Evolutionary conservation across 2,797 vertebrate species (phyloP).

Genomic region (Caiman crocodilus): DNA sequence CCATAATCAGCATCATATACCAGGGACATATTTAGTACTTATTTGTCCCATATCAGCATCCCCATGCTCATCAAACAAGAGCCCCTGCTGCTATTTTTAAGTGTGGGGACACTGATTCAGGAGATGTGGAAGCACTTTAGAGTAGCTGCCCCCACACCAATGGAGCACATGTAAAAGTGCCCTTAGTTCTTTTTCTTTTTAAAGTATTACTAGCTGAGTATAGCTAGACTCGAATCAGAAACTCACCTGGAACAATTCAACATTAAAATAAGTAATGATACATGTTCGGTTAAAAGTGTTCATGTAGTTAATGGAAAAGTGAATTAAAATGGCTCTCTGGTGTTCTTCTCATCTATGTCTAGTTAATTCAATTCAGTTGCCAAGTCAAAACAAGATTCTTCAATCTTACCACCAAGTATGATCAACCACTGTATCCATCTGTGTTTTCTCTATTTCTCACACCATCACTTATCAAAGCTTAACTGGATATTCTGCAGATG

Average conservation of each 20-base stretch:
- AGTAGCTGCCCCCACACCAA: too few relatives aligned
- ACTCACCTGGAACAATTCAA: neutral
- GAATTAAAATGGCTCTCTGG: neutral
- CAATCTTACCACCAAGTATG: neutral
- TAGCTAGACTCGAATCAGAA: neutral
- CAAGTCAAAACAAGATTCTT: neutral
- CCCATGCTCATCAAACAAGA: too few relatives aligned
- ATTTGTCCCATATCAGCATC: too few relatives aligned
- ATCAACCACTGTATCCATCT: neutral
- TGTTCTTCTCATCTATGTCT: neutral
- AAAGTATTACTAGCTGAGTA: neutral
- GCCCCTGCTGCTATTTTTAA: too few relatives aligned
- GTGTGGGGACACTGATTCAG: too few relatives aligned
- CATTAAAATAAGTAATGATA: neutral
- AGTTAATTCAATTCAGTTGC: neutral
- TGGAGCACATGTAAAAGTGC: neutral
- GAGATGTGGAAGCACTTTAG: too few relatives aligned
- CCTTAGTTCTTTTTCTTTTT: neutral
- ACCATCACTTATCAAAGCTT: neutral
- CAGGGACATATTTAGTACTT: too few relatives aligned
- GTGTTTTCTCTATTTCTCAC: neutral
- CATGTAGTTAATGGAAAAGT: neutral
- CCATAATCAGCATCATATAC: too few relatives aligned
- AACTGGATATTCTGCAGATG: accelerated
- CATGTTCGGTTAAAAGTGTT: neutral